phyloP scores from a whole-genome alignment of 2,888 invertebrate species.

The Pyrrhia umbra region DNA sequence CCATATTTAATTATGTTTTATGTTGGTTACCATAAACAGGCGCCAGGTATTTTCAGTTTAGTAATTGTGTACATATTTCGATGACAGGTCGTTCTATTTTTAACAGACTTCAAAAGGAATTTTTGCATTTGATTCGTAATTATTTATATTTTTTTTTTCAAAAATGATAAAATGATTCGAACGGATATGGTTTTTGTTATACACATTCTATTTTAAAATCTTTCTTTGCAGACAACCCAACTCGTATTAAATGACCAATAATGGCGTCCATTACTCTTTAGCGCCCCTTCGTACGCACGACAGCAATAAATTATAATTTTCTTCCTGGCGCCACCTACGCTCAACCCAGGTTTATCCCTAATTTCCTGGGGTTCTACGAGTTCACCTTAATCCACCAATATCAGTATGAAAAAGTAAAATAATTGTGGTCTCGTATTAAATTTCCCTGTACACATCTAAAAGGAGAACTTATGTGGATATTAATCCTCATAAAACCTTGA shows the following conservation, averaged over 20 bases:
- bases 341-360: conserved; percentile 54
- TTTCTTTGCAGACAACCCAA: conserved; percentile 1
- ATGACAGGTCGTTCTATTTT: neutral
- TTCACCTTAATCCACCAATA: conserved; percentile 35
- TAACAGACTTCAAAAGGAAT: too few species aligned
- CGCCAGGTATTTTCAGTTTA: neutral
- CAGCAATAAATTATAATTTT: conserved; percentile 65
- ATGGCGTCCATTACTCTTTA: conserved; percentile 61
- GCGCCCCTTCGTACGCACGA: conserved; percentile 59
- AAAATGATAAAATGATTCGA: too few species aligned
- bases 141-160: too few species aligned
- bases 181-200: too few species aligned
- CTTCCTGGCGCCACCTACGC: conserved; percentile 64
- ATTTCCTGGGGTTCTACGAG: conserved; percentile 47
- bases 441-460: conserved; percentile 11
- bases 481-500: neutral
- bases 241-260: conserved; percentile 51
- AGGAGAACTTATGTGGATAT: conserved; percentile 11
- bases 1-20: neutral
- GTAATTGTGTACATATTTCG: neutral
- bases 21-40: neutral
- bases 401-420: conserved; percentile 32
- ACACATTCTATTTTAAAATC: conserved; percentile 23
- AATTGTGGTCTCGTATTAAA: conserved; percentile 35
- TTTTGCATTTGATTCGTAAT: too few species aligned